Evolutionary conservation across 2,888 invertebrate species (phyloP), one percentile per base, ranked within the genome.

Genomic region (Apocheima hispidaria): DNA sequence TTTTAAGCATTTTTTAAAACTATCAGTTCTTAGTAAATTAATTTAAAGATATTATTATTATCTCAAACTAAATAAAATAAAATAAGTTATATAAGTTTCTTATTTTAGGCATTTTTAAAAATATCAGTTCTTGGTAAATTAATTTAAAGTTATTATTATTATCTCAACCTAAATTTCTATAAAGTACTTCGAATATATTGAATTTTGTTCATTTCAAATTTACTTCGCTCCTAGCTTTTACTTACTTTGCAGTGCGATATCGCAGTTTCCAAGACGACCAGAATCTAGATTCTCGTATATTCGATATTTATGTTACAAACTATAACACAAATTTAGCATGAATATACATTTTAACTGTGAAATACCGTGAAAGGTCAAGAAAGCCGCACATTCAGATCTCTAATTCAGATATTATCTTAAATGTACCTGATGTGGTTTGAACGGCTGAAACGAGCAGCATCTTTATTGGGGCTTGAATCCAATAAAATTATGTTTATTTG

Each of bases 401-500:
- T 38, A 44, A 51, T 46, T 56, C 40, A 50, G 40, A 50, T 50
- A 50, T 60, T 55, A 61, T 56, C 55, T 52, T 51, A 51, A 56
- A 61, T 51, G 51, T 56, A n/a, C n/a, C 26, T 20, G n/a, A n/a
- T n/a, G n/a, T 20, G 49, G 18, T 41, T n/a, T 54, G 40, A 38
- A 60, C 30, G 20, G 18, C 30, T 21, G 50, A 35, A 40, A 46
- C 28, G 20, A 21, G 16, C 16, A 21, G 26, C 30, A 10, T n/a
- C n/a, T n/a, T n/a, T 26, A 26, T 7, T 7, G 26, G 30, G 12
- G 48, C n/a, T 4, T n/a, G 9, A 28, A 48, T 52, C 30, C 21
- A 40, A 40, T 30, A 43, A 54, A 58, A 58, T 57, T 62, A 54
- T 62, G 40, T 54, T 54, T 55, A 60, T 60, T 63, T 58, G 55